Conservation (phyloP, 2,797 vertebrate species). For the Momotus momota region DNA sequence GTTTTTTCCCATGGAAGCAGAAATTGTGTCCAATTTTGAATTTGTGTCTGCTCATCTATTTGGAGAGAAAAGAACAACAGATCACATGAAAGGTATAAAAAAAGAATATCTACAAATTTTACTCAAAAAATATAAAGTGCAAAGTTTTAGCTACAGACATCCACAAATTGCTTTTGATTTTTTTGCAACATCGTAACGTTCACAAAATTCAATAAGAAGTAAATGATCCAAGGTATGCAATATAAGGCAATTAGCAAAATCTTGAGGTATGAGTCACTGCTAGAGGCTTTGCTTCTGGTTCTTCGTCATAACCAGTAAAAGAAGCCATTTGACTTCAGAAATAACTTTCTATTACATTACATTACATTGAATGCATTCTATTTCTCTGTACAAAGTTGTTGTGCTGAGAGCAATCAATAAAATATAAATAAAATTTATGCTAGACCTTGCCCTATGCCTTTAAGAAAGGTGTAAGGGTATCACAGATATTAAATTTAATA, state of each 20-base stretch:
- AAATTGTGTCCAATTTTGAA: neutral
- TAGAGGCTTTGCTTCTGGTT: neutral
- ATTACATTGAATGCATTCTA: neutral
- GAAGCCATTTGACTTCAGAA: neutral
- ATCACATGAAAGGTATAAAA: neutral
- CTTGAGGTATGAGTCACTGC: neutral
- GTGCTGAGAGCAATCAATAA: neutral
- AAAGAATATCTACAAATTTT: neutral
- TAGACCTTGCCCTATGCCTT: neutral
- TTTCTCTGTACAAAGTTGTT: neutral
- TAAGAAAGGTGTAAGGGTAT: neutral
- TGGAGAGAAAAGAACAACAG: neutral
- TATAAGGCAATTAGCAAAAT: neutral
- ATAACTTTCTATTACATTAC: neutral
- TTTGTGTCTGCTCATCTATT: neutral
- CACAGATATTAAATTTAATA: neutral
- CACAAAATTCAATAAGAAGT: neutral
- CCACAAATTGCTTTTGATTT: neutral
- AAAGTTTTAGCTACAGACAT: neutral
- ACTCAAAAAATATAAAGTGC: neutral
- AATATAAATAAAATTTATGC: constrained; percentile 24
- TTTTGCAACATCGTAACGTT: neutral
- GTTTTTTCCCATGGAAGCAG: neutral
- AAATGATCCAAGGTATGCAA: neutral
- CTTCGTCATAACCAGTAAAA: neutral